Evolutionary conservation across 1,140 invertebrate species (phyloP).

Genomic region (Pseudomyrmex sp.): DNA sequence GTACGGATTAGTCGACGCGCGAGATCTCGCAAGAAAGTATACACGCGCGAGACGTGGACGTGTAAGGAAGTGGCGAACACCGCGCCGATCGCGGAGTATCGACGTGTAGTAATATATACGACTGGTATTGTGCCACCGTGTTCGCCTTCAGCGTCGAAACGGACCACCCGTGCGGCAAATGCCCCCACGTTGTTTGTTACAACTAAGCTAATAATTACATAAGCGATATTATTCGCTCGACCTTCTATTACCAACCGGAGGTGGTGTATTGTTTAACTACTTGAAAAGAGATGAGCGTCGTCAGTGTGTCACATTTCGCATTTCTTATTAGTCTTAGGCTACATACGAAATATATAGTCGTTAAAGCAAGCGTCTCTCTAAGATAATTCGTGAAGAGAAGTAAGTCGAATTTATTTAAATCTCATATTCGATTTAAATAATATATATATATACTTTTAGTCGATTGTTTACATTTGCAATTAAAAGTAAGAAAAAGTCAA

Average conservation of each 20-base stretch:
- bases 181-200: conserved; percentile 44
- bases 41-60: conserved; percentile 18
- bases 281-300: conserved; percentile 6
- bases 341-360: neutral
- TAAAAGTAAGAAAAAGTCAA: neutral
- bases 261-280: conserved; percentile 27
- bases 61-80: conserved; percentile 61
- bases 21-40: conserved; percentile 22
- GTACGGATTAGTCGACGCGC: conserved; percentile 22
- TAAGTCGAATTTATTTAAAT: neutral
- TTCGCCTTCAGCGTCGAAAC: conserved; percentile 51
- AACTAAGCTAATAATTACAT: conserved; percentile 65
- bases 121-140: conserved; percentile 76
- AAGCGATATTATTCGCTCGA: conserved; percentile 40
- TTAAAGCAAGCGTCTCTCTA: too few relatives aligned
- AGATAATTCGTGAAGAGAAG: neutral
- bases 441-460: neutral
- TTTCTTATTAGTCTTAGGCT: neutral
- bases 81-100: conserved; percentile 61
- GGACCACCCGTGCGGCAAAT: conserved; percentile 74
- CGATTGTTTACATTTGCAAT: neutral
- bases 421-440: neutral
- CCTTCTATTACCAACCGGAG: conserved; percentile 54
- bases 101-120: conserved; percentile 62
- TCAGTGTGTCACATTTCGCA: neutral